Conservation (phyloP, 2,888 invertebrate genomes). For the Patella depressa region DNA sequence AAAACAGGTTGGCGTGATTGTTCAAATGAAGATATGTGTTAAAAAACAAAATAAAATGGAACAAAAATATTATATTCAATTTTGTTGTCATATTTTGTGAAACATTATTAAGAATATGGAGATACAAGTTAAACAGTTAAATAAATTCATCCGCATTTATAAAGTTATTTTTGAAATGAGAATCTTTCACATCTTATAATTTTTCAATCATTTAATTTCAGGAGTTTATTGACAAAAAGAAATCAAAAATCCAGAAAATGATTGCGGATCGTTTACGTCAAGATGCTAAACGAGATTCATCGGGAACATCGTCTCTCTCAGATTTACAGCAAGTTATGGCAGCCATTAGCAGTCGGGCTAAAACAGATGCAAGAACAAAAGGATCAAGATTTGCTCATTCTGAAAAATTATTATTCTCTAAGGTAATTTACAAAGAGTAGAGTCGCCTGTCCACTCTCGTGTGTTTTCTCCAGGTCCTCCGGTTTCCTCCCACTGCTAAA, state of each 20-base stretch:
- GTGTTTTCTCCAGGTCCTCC: no score
- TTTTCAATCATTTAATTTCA: slow-evolving; percentile 28
- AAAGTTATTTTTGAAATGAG: no score
- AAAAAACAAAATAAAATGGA: not conserved
- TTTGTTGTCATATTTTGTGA: no score
- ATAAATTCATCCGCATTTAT: no score
- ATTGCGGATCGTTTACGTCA: slow-evolving; percentile 66
- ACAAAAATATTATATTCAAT: no score
- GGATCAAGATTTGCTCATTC: slow-evolving; percentile 70
- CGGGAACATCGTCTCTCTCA: slow-evolving; percentile 37
- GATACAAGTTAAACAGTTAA: no score
- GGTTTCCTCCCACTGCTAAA: no score
- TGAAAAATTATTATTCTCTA: slow-evolving; percentile 70
- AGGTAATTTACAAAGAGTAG: slow-evolving; percentile 44
- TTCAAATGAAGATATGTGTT: not conserved
- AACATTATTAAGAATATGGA: no score
- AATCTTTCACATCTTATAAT: no score
- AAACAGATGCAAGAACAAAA: slow-evolving; percentile 55
- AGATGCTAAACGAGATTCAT: slow-evolving; percentile 47
- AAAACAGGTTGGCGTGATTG: slow-evolving; percentile 49
- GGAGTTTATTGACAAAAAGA: slow-evolving; percentile 67
- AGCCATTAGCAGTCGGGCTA: slow-evolving; percentile 52
- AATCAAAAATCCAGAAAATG: slow-evolving; percentile 61
- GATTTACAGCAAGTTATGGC: slow-evolving; percentile 60
- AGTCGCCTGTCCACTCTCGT: no score